phyloP scores from a whole-genome alignment of 2,888 invertebrate genomes.

The Physocephala rufipes region DNA sequence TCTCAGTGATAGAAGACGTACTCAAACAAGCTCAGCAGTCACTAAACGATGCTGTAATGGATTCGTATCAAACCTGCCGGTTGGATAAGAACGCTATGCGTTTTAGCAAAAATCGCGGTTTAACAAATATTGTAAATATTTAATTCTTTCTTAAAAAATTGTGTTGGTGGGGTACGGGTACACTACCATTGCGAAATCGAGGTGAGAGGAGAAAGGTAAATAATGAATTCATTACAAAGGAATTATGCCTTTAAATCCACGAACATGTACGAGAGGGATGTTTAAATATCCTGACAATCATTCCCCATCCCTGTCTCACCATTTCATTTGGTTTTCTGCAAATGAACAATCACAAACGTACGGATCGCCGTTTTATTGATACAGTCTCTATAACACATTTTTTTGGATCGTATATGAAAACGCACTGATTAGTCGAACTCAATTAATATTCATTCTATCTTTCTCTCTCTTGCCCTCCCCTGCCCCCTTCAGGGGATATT shows the following conservation, averaged over 20 bases:
- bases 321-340: slow-evolving; percentile 14
- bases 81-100: background rate
- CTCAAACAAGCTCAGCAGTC: background rate
- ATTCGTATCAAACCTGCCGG: slow-evolving; percentile 15
- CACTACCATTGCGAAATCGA: no score
- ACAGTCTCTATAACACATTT: background rate
- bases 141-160: slow-evolving; percentile 32
- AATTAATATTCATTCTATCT: background rate
- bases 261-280: slow-evolving; percentile 35
- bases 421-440: background rate
- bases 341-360: slow-evolving; percentile 26
- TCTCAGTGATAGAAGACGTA: background rate
- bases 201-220: slow-evolving; percentile 35
- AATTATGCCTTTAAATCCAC: slow-evolving; percentile 35
- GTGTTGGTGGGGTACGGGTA: background rate
- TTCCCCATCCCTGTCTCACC: background rate
- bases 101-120: slow-evolving; percentile 29
- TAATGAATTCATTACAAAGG: slow-evolving; percentile 41
- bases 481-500: no score
- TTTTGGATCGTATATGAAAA: background rate
- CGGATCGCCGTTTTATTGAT: background rate
- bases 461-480: no score
- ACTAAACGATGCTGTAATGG: slow-evolving; percentile 7
- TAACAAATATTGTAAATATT: slow-evolving; percentile 30
- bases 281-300: slow-evolving; percentile 13